Conservation (phyloP, 2,888 invertebrate species). For the Amaurobius ferox region DNA sequence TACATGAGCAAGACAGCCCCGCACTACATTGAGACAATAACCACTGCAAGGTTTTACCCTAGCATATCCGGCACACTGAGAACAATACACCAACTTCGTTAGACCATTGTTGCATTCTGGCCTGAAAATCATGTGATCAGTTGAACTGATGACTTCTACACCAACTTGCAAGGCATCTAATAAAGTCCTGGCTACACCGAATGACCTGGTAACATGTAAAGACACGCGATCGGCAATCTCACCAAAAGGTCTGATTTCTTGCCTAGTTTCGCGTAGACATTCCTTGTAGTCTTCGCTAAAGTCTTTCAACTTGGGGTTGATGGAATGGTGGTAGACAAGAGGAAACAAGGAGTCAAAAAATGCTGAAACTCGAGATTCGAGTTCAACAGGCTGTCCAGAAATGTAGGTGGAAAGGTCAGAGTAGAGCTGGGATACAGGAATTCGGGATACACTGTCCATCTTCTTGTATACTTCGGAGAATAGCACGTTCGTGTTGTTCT, state of each 20-base stretch:
- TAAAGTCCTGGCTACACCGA: slow-evolving; percentile 89
- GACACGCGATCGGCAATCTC: slow-evolving; percentile 86
- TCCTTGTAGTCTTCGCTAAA: slow-evolving; percentile 88
- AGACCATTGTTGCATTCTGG: slow-evolving; percentile 85
- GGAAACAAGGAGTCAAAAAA: slow-evolving; percentile 92
- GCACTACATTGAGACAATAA: slow-evolving; percentile 92
- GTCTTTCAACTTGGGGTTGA: slow-evolving; percentile 80
- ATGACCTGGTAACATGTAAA: slow-evolving; percentile 84
- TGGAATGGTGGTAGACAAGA: slow-evolving; percentile 83
- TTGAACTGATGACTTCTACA: slow-evolving; percentile 81
- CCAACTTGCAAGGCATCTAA: slow-evolving; percentile 88
- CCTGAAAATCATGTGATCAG: slow-evolving; percentile 78
- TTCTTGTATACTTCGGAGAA: slow-evolving; percentile 88
- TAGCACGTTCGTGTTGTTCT: slow-evolving; percentile 88
- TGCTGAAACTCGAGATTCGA: slow-evolving; percentile 79
- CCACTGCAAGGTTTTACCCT: slow-evolving; percentile 87
- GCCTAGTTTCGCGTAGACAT: slow-evolving; percentile 86
- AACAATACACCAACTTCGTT: slow-evolving; percentile 80
- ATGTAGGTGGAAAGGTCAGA: slow-evolving; percentile 83
- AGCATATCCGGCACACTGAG: slow-evolving; percentile 85
- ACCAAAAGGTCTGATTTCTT: slow-evolving; percentile 88
- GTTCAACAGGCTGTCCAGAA: slow-evolving; percentile 77
- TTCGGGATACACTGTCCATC: slow-evolving; percentile 84
- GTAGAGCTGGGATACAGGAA: slow-evolving; percentile 85
- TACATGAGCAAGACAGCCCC: slow-evolving; percentile 88